Percentiles rank a stretch among this genome's conserved stretches.
phyloP scores from a whole-genome alignment of 35 echinoderm and acorn worm species.

The Strongylocentrotus purpuratus region DNA sequence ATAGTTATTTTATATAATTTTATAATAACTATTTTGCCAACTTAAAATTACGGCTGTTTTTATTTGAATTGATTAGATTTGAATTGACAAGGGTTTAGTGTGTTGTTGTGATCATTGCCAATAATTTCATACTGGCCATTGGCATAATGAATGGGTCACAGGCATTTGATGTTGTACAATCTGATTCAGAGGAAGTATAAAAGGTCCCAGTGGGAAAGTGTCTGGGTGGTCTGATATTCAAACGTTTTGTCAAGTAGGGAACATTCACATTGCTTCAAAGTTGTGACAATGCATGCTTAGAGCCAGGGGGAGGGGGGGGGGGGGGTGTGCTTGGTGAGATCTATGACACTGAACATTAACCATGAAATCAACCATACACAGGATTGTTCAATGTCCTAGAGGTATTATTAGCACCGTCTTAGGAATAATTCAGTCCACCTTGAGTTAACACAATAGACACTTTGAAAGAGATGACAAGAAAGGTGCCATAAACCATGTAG shows the following conservation, averaged over 20 bases:
- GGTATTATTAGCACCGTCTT: background rate
- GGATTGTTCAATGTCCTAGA: background rate
- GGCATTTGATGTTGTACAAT: background rate
- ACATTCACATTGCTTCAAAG: background rate
- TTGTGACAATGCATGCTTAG: background rate
- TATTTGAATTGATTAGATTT: background rate
- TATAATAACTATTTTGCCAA: too few species aligned
- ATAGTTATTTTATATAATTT: too few species aligned
- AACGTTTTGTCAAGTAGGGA: background rate
- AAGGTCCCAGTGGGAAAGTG: background rate
- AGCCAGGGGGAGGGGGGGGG: background rate
- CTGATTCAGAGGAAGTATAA: constrained; percentile 11
- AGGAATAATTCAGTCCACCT: background rate
- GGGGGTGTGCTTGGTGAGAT: too few species aligned
- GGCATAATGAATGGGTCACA: background rate
- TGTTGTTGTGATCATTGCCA: background rate
- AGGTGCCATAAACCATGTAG: background rate
- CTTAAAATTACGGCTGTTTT: too few species aligned
- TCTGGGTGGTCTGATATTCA: background rate
- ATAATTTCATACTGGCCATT: background rate
- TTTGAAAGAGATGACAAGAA: background rate
- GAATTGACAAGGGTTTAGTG: background rate
- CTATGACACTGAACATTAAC: too few species aligned
- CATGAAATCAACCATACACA: too few species aligned
- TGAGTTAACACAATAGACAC: background rate